Base-by-base conservation (phyloP, 2,113 vertebrate genomes). In the Reinhardtius hippoglossoides region DNA sequence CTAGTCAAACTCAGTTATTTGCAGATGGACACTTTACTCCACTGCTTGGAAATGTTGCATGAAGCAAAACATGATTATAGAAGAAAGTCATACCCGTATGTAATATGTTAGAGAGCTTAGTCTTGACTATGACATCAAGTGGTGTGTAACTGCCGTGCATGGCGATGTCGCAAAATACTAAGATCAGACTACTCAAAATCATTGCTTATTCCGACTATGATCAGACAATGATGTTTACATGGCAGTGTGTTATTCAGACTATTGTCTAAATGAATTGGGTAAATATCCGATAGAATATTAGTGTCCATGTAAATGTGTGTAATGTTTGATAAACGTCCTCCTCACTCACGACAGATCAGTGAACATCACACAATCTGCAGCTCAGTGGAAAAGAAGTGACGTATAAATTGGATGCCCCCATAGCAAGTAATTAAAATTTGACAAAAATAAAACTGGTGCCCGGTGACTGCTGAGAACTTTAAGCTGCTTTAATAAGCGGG, bases 401-500 rank as follows among this genome's bases (percentile, higher is more conserved):
- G 70, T 76, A 77, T 56, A 66, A 15, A 78, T 81, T n/a, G 58
- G n/a, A 72, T 52, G 42, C 20, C 55, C 67, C 44, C 2, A 15
- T n/a, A 80, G 69, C 54, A 69, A 70, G 68, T 76, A 73, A 89
- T 86, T 86, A 81, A 80, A 87, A 87, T 62, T 68, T 31, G 56
- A 74, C 72, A 80, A 56, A 79, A 80, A 86, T 76, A 79, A 79
- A 86, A 44, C 63, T 46, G 63, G 27, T 42, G 70, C 78, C 71
- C 60, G 3, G 61, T 63, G 73, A 84, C 63, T 58, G 27, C 46
- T 42, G 80, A 85, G 78, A 86, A 84, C 87, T 82, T 84, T 75
- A 87, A 86, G 74, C 86, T 77, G 64, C 71, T 85, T 80, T 70
- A 78, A 82, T 76, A 73, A 81, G 55, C 65, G 40, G 56, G 73